Percentiles rank a stretch among this genome's conserved stretches.
These are phyloP conservation scores for Aspiorhynchus laticeps DNA, from an alignment of 2,113 vertebrate species.

Conservation along the genomic window DNA sequence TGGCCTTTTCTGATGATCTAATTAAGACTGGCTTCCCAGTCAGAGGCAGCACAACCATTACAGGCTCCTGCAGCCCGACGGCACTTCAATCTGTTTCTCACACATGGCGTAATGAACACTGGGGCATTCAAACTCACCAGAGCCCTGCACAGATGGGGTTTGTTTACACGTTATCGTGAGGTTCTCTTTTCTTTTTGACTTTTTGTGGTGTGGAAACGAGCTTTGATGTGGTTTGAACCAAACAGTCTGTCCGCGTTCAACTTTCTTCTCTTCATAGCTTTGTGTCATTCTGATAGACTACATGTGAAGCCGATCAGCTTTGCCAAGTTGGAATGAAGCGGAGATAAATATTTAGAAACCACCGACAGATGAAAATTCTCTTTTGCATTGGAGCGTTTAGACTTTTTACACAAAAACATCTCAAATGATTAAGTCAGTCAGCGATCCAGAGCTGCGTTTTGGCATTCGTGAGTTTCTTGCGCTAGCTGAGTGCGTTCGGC, in stretches of 20 bases:
- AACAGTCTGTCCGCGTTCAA: not conserved
- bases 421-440: slow-evolving; percentile 22
- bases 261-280: not conserved
- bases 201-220: slow-evolving; percentile 7
- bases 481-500: not conserved
- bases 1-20: slow-evolving; percentile 60
- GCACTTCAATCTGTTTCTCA: slow-evolving; percentile 59
- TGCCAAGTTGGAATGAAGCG: not conserved
- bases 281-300: not conserved
- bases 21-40: slow-evolving; percentile 53
- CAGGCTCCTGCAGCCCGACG: slow-evolving; percentile 41
- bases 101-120: slow-evolving; percentile 55
- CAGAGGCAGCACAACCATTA: slow-evolving; percentile 49
- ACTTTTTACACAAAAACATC: slow-evolving; percentile 7
- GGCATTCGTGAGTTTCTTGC: slow-evolving; percentile 3
- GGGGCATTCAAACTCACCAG: slow-evolving; percentile 41
- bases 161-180: slow-evolving; percentile 44
- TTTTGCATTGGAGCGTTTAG: slow-evolving; percentile 24
- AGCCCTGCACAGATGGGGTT: slow-evolving; percentile 56
- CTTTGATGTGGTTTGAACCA: not conserved
- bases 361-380: slow-evolving; percentile 23
- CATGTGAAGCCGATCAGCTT: not conserved
- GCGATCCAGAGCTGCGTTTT: slow-evolving; percentile 17
- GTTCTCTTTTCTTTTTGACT: slow-evolving; percentile 18
- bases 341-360: slow-evolving; percentile 42